Evolutionary conservation across 2,113 vertebrate genomes (phyloP).

Genomic region (Hypocryptadius cinnamomeus): DNA sequence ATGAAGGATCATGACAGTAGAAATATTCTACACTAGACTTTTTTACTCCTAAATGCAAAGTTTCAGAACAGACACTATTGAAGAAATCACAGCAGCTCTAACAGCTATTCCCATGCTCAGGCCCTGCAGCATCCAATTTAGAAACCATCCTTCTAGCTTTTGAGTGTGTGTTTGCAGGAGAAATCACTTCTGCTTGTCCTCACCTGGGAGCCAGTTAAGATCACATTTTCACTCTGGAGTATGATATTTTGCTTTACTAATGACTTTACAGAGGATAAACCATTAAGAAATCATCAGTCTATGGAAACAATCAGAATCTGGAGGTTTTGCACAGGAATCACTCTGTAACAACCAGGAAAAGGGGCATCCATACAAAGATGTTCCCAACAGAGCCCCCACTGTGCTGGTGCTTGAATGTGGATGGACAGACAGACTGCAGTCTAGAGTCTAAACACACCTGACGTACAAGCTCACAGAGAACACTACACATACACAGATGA

Average conservation of each 20-base stretch:
- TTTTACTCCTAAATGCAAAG: neutral
- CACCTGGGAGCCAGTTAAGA: neutral
- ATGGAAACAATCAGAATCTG: neutral
- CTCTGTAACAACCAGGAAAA: neutral
- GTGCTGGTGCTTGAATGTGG: accelerated
- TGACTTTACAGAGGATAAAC: neutral
- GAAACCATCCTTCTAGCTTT: neutral
- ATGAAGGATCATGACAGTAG: accelerated
- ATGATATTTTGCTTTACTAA: neutral
- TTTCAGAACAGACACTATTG: neutral
- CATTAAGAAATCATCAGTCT: neutral
- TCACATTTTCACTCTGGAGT: neutral
- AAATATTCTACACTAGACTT: neutral
- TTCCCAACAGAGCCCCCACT: neutral
- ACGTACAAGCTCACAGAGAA: neutral
- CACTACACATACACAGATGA: neutral
- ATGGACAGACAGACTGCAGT: accelerated
- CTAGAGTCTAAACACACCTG: accelerated
- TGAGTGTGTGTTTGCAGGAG: neutral
- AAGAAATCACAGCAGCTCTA: neutral
- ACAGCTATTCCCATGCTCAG: neutral
- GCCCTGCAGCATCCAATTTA: neutral
- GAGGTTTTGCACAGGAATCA: neutral
- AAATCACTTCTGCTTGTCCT: neutral
- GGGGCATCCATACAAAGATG: neutral